phyloP scores from a whole-genome alignment of 2,888 invertebrate species.

The Meandrusa payeni region DNA sequence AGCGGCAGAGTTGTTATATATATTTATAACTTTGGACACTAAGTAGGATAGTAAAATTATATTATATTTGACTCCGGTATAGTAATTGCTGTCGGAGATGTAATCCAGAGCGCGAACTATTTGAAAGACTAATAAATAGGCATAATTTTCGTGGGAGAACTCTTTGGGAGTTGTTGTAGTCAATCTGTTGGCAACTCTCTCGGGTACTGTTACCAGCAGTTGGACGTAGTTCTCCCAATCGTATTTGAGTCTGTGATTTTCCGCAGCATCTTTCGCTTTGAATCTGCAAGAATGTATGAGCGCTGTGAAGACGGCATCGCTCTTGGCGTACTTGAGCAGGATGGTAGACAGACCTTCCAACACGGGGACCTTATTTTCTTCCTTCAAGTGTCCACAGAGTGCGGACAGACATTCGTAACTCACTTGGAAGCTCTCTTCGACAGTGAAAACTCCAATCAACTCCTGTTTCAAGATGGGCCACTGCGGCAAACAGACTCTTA shows the following conservation, averaged over 20 bases:
- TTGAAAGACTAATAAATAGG: slow-evolving; percentile 81
- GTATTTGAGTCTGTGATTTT: slow-evolving; percentile 32
- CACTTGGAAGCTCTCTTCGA: slow-evolving; percentile 75
- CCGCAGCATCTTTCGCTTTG: slow-evolving; percentile 22
- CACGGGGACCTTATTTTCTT: slow-evolving; percentile 45
- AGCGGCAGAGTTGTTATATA: slow-evolving; percentile 71
- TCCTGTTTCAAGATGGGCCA: slow-evolving; percentile 71
- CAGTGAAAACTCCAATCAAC: slow-evolving; percentile 66
- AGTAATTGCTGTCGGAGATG: slow-evolving; percentile 64
- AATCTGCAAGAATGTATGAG: slow-evolving; percentile 55
- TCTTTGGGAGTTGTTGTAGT: slow-evolving; percentile 76
- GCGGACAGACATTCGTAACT: slow-evolving; percentile 70
- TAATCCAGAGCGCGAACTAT: slow-evolving; percentile 82
- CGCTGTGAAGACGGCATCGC: slow-evolving; percentile 79
- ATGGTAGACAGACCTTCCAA: slow-evolving; percentile 59
- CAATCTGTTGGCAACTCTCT: slow-evolving; percentile 85
- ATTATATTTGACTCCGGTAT: slow-evolving; percentile 50
- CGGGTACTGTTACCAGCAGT: slow-evolving; percentile 84
- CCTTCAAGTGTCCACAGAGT: slow-evolving; percentile 71
- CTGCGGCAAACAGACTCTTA: slow-evolving; percentile 71
- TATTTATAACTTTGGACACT: slow-evolving; percentile 81
- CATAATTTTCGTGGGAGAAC: slow-evolving; percentile 81
- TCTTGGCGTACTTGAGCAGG: slow-evolving; percentile 71
- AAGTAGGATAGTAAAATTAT: slow-evolving; percentile 74
- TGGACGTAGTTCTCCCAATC: slow-evolving; percentile 82